Conservation (phyloP, 1,140 invertebrate species). For the Paraescarpia echinospica region DNA sequence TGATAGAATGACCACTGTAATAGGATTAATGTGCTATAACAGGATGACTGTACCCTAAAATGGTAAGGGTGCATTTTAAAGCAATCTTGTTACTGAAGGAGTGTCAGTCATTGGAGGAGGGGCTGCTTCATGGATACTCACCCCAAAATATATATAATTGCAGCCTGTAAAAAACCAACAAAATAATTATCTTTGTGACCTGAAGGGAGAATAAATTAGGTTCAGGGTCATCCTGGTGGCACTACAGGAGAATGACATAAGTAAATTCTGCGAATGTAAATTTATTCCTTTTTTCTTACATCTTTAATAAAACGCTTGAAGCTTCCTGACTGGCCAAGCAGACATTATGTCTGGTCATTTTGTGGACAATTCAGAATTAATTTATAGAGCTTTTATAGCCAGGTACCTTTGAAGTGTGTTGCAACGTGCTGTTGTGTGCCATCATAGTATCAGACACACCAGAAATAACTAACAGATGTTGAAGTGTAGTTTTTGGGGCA, state of each 20-base stretch:
- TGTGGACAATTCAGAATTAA: background rate
- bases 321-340: background rate
- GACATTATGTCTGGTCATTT: background rate
- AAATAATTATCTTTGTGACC: too few relatives aligned
- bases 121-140: too few relatives aligned
- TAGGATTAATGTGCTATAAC: too few relatives aligned
- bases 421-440: background rate
- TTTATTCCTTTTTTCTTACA: background rate
- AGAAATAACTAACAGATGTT: background rate
- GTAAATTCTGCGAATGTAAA: background rate
- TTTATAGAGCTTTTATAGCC: background rate
- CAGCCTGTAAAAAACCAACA: background rate
- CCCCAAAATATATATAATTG: background rate
- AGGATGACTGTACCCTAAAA: too few relatives aligned
- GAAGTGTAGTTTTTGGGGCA: background rate
- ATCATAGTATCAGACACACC: background rate
- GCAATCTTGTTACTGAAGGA: too few relatives aligned
- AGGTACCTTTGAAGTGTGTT: background rate
- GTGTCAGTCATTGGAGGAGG: too few relatives aligned
- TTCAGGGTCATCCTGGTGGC: background rate
- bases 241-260: background rate
- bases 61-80: too few relatives aligned
- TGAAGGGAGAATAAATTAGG: too few relatives aligned
- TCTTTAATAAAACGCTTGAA: background rate
- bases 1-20: background rate